These are phyloP conservation scores for Hesperophylax magnus DNA, from an alignment of 1,140 invertebrate genomes.

Conservation along the genomic window DNA sequence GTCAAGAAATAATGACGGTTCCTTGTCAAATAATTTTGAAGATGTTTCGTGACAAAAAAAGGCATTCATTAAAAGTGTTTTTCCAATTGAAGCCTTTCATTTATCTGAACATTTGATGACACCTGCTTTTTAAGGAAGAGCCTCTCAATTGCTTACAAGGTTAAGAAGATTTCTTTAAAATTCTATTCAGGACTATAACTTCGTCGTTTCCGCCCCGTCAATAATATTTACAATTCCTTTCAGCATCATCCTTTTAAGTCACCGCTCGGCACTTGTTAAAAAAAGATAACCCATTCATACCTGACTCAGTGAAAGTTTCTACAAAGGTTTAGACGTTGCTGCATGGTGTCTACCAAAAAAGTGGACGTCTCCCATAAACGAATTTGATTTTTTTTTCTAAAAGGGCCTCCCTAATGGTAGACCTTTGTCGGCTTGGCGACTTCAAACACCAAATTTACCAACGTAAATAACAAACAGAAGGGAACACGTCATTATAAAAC, in stretches of 20 bases:
- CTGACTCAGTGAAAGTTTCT: neutral
- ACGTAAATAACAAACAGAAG: constrained; percentile 54
- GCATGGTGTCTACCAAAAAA: neutral
- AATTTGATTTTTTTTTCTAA: constrained; percentile 24
- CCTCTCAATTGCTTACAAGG: neutral
- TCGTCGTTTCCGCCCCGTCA: constrained; percentile 29
- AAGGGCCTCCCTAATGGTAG: constrained; percentile 43
- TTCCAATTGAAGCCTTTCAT: too few species aligned
- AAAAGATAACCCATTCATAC: neutral
- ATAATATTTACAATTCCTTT: constrained; percentile 39
- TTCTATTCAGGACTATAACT: neutral
- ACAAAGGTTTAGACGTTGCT: neutral
- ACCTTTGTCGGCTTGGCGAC: constrained; percentile 42
- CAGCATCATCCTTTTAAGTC: constrained; percentile 13
- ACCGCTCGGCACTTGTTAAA: constrained; percentile 15
- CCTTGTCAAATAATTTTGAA: neutral
- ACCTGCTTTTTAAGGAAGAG: neutral
- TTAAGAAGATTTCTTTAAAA: neutral
- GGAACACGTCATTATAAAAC: constrained; percentile 40
- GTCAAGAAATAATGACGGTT: neutral
- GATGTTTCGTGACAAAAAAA: neutral
- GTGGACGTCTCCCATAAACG: constrained; percentile 17
- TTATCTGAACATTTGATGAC: neutral
- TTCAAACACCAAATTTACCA: constrained; percentile 51
- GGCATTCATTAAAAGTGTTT: neutral